These are phyloP conservation scores for Hydriomena furcata DNA, from an alignment of 2,888 invertebrate species.

Conservation along the genomic window DNA sequence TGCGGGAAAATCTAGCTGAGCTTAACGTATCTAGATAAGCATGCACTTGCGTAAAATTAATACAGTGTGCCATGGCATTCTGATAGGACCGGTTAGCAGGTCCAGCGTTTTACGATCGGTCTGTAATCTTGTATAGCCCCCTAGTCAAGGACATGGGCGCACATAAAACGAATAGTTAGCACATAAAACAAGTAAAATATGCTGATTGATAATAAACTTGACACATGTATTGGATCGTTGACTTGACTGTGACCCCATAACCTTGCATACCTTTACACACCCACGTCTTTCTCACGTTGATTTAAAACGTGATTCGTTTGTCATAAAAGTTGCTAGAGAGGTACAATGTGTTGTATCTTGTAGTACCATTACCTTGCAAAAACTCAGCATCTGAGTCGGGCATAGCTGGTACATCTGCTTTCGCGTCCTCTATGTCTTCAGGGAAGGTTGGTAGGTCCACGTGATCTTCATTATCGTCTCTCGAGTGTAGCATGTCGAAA, in stretches of 20 bases:
- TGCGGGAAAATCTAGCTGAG: no score
- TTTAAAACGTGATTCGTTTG: no score
- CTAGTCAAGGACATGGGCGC: no score
- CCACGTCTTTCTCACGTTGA: conserved; percentile 21
- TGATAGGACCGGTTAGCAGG: no score
- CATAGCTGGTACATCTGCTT: conserved; percentile 51
- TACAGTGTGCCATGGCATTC: no score
- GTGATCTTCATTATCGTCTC: conserved; percentile 66
- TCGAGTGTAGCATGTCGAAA: conserved; percentile 78
- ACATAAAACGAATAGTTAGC: no score
- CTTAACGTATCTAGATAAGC: no score
- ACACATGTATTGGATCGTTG: conserved; percentile 20
- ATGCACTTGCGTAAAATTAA: no score
- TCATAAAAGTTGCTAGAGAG: no score
- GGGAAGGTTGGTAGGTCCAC: conserved; percentile 70
- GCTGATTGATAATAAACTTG: conserved; percentile 5
- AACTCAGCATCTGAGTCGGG: conserved; percentile 71
- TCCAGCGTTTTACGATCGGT: no score
- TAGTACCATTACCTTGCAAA: conserved; percentile 74
- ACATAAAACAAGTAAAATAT: neutral
- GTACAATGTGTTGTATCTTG: no score
- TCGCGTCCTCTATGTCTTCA: conserved; percentile 64
- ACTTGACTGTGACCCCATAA: conserved; percentile 28
- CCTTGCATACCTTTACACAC: conserved; percentile 25
- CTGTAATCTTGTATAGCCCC: no score